Base-by-base conservation (phyloP, 1,140 invertebrate species). In the Lepidurus arcticus region DNA sequence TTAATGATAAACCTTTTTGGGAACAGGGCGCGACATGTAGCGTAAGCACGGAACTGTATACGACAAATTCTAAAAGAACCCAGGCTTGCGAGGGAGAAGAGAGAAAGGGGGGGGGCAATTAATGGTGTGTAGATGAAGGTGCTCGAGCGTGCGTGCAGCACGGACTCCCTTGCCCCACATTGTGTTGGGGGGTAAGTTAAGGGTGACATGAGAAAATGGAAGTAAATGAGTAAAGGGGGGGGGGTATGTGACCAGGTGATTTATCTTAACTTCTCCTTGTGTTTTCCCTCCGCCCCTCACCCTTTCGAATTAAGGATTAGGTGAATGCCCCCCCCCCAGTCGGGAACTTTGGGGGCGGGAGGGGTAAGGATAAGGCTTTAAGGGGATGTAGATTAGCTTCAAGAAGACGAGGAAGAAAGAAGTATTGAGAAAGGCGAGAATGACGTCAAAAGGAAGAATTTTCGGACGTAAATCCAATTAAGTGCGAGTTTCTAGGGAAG, bases 261-360 rank as follows among this genome's bases (percentile, higher is more conserved):
- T 45, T 34, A 34, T 45, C 26, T 53, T 45, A 44, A 45, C 42
- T 44, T 53, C 47, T 34, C 47, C 24, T 78, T 53, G 65, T 53
- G 73, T 34, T 65, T 53, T 26, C 42, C n/a, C 53, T 78, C 53
- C 73, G 53, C 74, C 21, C 74, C 53, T 78, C 44, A 73, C 77
- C 42, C 77, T 78, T 53, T 78, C 77, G 53, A 34, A 4, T 34
- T 34, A 34, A 34, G 34, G 34, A 34, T 34, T 34, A 34, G 2
- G 34, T 34, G 34, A 34, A 34, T 34, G 34, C 34, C 34, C 4
- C 3, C 34, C 34, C 4, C 34, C 34, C 34, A 34, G 2, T 3
- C 34, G 34, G 34, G 34, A 34, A 34, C 34, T 34, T 34, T 34
- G 34, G 34, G 34, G 34, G 34, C 34, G 34, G 34, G 34, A 34